Percentiles rank a stretch among this genome's conserved stretches.
These are phyloP conservation scores for Tenodera sinensis DNA, from an alignment of 2,888 invertebrate species.

Conservation along the genomic window DNA sequence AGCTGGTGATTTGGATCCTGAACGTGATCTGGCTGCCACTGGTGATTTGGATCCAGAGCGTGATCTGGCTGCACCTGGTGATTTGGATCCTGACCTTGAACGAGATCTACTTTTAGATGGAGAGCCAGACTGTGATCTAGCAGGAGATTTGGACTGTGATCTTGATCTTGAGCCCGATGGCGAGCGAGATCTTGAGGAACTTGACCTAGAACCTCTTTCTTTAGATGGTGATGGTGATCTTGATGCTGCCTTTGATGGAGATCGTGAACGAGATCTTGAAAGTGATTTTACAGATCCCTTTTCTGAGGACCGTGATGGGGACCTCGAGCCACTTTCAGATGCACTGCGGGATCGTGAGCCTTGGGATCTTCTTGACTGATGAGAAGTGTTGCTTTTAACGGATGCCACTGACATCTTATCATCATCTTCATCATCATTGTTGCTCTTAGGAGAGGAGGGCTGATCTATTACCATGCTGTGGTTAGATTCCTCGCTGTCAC, in stretches of 20 bases:
- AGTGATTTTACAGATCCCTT: neutral
- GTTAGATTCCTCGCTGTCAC: neutral
- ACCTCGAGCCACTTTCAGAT: neutral
- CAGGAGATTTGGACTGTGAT: slow-evolving; percentile 34
- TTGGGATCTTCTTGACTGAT: slow-evolving; percentile 1
- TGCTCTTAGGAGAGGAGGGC: neutral
- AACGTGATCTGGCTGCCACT: slow-evolving; percentile 31
- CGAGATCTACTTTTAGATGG: slow-evolving; percentile 34
- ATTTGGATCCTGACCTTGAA: slow-evolving; percentile 32
- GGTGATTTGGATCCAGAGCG: slow-evolving; percentile 34
- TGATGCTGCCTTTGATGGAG: slow-evolving; percentile 10
- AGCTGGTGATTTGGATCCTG: slow-evolving; percentile 36
- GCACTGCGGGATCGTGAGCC: slow-evolving; percentile 7
- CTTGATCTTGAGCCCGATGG: slow-evolving; percentile 34
- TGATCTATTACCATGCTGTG: neutral
- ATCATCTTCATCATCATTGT: neutral
- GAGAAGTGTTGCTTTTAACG: neutral
- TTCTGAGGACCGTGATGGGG: neutral
- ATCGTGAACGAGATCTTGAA: neutral
- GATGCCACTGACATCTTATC: slow-evolving; percentile 6
- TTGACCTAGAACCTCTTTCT: neutral
- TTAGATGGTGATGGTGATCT: neutral
- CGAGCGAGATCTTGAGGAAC: neutral
- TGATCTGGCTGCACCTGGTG: slow-evolving; percentile 33
- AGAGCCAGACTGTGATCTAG: slow-evolving; percentile 34